A percentile compares a stretch with the other conserved stretches of the same genome.
Conservation (phyloP, 1,140 invertebrate genomes). For the Papilio dardanus region DNA sequence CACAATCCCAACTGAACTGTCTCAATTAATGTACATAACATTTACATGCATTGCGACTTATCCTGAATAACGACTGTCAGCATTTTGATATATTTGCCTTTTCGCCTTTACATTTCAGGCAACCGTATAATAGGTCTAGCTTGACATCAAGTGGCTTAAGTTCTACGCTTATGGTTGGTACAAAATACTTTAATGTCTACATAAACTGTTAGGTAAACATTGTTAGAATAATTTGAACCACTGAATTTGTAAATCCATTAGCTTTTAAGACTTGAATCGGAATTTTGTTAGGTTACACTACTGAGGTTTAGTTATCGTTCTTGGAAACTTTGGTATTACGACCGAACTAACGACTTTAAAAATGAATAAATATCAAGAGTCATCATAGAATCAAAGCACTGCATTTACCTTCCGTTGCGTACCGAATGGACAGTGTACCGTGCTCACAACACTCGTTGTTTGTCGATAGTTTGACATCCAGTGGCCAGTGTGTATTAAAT, state of each 20-base stretch:
- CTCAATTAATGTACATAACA: conserved; percentile 34
- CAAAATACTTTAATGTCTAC: not conserved
- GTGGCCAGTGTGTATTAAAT: conserved; percentile 11
- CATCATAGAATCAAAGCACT: not conserved
- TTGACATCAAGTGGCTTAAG: not conserved
- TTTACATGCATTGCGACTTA: conserved; percentile 31
- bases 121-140: conserved; percentile 8
- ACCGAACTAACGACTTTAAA: too few relatives aligned
- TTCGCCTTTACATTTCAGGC: not conserved
- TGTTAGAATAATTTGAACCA: not conserved
- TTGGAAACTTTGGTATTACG: too few relatives aligned
- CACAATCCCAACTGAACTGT: conserved; percentile 21
- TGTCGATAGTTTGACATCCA: not conserved
- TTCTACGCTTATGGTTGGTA: conserved; percentile 5
- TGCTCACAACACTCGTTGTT: not conserved
- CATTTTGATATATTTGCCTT: conserved; percentile 23
- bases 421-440: not conserved
- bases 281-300: too few relatives aligned
- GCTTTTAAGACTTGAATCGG: too few relatives aligned
- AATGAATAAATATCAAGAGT: too few relatives aligned
- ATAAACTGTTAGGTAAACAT: not conserved
- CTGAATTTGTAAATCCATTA: not conserved
- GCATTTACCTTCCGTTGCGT: not conserved
- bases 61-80: conserved; percentile 9
- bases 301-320: too few relatives aligned